Conservation (phyloP, 2,888 invertebrate genomes). For the Melinaea marsaeus region DNA sequence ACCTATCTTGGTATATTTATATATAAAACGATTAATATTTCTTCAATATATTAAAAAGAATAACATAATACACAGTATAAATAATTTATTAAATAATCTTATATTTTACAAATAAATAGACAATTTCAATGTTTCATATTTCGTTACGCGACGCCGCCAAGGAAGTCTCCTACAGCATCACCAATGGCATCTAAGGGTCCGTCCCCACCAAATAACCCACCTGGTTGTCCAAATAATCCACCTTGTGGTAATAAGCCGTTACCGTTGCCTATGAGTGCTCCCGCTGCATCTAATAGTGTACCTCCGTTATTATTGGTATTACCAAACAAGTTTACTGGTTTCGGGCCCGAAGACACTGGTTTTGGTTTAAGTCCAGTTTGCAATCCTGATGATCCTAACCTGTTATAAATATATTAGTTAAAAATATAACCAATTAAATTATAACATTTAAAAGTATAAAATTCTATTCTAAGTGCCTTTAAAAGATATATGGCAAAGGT, state of each 20-base stretch:
- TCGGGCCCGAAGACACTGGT: constrained; percentile 61
- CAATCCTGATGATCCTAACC: constrained; percentile 64
- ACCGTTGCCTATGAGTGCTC: constrained; percentile 34
- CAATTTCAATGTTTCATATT: constrained; percentile 19
- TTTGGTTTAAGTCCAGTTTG: constrained; percentile 70
- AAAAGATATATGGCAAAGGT: neutral
- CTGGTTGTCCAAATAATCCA: constrained; percentile 29
- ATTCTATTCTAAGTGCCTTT: neutral
- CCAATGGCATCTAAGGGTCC: constrained; percentile 64
- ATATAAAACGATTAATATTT: too few relatives aligned
- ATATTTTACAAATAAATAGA: constrained; percentile 7
- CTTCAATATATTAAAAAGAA: neutral
- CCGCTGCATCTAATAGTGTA: constrained; percentile 36
- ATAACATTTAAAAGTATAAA: too few relatives aligned
- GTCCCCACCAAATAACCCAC: constrained; percentile 40
- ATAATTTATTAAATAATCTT: constrained; percentile 15
- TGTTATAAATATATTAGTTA: constrained; percentile 30
- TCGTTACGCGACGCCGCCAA: constrained; percentile 38
- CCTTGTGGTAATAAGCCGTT: constrained; percentile 32
- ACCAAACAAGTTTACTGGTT: constrained; percentile 62
- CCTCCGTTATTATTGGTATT: constrained; percentile 48
- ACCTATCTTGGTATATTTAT: too few relatives aligned
- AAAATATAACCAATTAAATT: neutral
- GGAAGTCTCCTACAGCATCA: constrained; percentile 62
- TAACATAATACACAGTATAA: neutral